These are phyloP conservation scores for Pseudochirops corinnae DNA, from an alignment of 2,797 vertebrate genomes.

Conservation along the genomic window DNA sequence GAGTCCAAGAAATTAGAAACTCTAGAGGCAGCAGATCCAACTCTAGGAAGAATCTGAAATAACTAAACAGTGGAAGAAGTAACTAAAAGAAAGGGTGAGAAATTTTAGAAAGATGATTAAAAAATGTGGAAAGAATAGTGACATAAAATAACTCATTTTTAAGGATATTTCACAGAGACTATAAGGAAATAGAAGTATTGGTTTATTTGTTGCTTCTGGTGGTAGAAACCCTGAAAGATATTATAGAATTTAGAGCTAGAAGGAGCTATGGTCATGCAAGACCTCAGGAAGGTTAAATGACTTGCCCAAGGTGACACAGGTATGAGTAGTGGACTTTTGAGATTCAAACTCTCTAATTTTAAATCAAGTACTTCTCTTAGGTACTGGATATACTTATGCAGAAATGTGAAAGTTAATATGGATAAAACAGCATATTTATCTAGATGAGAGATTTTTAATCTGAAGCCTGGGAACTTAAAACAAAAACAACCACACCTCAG, in stretches of 20 bases:
- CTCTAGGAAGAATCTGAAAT: constrained; percentile 41
- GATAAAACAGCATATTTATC: neutral
- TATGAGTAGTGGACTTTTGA: neutral
- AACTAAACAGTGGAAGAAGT: constrained; percentile 18
- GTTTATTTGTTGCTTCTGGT: constrained; percentile 42
- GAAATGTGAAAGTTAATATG: neutral
- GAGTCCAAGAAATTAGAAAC: constrained; percentile 67
- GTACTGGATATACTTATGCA: neutral
- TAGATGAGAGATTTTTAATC: neutral
- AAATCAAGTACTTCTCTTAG: neutral
- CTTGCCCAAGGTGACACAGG: neutral
- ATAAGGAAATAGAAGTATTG: constrained; percentile 30
- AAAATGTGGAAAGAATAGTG: constrained; percentile 6
- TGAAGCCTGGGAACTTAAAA: neutral
- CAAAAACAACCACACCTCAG: neutral
- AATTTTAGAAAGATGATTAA: neutral
- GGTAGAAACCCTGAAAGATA: constrained; percentile 23
- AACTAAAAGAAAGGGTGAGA: constrained; percentile 9
- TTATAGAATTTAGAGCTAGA: neutral
- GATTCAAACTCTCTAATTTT: neutral
- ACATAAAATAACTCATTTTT: constrained; percentile 21
- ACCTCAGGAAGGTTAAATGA: neutral
- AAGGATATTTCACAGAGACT: constrained; percentile 40
- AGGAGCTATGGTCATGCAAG: neutral
- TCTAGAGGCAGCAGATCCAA: constrained; percentile 41